A percentile compares a stretch with the other conserved stretches of the same genome.
phyloP scores from a whole-genome alignment of 2,113 vertebrate species.

The Argyrosomus japonicus region DNA sequence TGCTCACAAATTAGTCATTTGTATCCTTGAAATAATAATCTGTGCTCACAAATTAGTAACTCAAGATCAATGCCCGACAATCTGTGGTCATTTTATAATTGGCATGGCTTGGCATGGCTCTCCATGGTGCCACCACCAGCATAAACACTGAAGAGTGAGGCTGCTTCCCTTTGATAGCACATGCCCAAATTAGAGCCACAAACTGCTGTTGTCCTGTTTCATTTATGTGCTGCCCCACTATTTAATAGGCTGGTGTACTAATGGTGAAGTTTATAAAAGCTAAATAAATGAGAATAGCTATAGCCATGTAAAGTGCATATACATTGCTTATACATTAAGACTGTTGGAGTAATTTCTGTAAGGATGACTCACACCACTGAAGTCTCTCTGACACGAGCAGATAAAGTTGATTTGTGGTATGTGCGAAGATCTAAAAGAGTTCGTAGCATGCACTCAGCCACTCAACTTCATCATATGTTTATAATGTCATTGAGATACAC shows the following conservation, averaged over 20 bases:
- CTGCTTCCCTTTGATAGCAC: not conserved
- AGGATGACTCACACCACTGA: not conserved
- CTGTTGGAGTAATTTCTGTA: not conserved
- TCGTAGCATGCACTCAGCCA: not conserved
- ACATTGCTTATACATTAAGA: not conserved
- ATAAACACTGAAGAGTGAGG: constrained; percentile 7
- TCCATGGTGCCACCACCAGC: constrained; percentile 1
- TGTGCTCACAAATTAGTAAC: constrained; percentile 4
- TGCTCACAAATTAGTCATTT: not conserved
- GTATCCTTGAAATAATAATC: constrained; percentile 24
- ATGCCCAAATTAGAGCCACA: not conserved
- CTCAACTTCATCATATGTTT: constrained; percentile 5
- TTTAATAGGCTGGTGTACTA: not conserved
- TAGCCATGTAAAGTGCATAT: not conserved
- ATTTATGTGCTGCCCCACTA: not conserved
- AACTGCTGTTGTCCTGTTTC: not conserved
- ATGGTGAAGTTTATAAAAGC: not conserved
- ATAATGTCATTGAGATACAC: not conserved
- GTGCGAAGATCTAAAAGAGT: not conserved
- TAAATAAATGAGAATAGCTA: not conserved
- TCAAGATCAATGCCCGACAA: constrained; percentile 17
- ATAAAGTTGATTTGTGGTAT: not conserved
- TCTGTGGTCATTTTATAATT: constrained; percentile 31
- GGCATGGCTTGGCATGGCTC: not conserved
- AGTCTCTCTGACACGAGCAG: not conserved